Base-by-base conservation (phyloP, 2,888 invertebrate species). In the Drosophila lutescens region DNA sequence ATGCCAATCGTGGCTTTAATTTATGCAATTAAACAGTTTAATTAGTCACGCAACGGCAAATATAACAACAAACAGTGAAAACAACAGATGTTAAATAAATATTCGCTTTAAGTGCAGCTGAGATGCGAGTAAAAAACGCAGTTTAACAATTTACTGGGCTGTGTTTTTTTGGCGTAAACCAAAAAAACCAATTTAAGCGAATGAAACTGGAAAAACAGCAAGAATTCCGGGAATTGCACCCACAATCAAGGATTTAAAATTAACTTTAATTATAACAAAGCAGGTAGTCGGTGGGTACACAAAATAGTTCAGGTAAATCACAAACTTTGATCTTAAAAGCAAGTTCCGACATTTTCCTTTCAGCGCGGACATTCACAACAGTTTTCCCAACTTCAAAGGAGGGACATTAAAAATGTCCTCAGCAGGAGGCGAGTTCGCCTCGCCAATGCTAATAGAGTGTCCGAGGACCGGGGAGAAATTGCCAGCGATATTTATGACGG, bases 401-500 rank as follows among this genome's bases (percentile, higher is more conserved):
- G 40, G 56, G 30, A 43, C 67, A 67, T 59, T 73, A 47, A 77
- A 73, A 77, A 57, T 55, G 62, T 74, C 60, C 63, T 12, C 49
- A 26, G 40, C 69, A 43, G 65, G 68, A 66, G 62, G 61, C 36
- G 17, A 34, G 20, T 2, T 49, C 32, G 53, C 60, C 55, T 41
- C 50, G 55, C 67, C 69, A 74, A 83, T 72, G 78, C 83, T 81
- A 82, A 82, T 74, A 77, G 75, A 76, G 72, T 78, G 78, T 49
- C 30, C 59, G 53, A 38, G 41, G 55, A 44, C 51, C 32, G 23
- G n/a, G 46, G 32, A 60, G 40, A 71, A 74, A 85, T 65, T 73
- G 71, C 59, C 44, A 50, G 72, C 66, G 67, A 74, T 85, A 74
- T 71, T 83, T 88, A 88, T 88, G 88, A 76, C 62, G 57, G 46